These are phyloP conservation scores for Volucella inanis DNA, from an alignment of 2,888 invertebrate genomes.

Conservation along the genomic window DNA sequence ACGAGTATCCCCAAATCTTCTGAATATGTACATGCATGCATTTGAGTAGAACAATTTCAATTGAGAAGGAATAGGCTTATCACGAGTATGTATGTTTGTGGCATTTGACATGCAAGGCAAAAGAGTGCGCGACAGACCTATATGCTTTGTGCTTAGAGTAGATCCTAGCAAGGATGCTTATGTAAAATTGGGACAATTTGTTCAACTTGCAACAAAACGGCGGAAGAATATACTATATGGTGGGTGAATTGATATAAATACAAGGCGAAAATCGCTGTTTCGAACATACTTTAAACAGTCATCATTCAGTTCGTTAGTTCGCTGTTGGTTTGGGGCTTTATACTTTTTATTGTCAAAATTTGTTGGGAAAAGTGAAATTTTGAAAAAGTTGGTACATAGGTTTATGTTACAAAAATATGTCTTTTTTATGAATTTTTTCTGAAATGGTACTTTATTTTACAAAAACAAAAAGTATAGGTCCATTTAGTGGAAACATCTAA, in stretches of 20 bases:
- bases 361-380: neutral
- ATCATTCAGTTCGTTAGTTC: constrained; percentile 50
- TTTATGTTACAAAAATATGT: too few relatives aligned
- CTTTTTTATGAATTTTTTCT: too few relatives aligned
- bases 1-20: too few relatives aligned
- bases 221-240: constrained; percentile 59
- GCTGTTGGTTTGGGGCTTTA: constrained; percentile 57
- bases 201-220: constrained; percentile 41
- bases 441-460: too few relatives aligned
- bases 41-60: too few relatives aligned
- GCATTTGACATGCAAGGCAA: constrained; percentile 55
- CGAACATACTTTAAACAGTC: constrained; percentile 59
- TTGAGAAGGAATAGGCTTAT: neutral
- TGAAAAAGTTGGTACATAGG: too few relatives aligned
- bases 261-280: neutral
- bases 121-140: constrained; percentile 13
- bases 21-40: too few relatives aligned
- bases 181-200: constrained; percentile 5
- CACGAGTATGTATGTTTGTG: neutral
- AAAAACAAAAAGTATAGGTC: too few relatives aligned
- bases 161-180: neutral
- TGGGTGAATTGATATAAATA: constrained; percentile 66
- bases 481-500: too few relatives aligned
- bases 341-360: constrained; percentile 3
- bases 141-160: neutral